A percentile compares a stretch with the other conserved stretches of the same genome.
phyloP scores from a whole-genome alignment of 2,113 vertebrate genomes.

The Dinomys branickii region DNA sequence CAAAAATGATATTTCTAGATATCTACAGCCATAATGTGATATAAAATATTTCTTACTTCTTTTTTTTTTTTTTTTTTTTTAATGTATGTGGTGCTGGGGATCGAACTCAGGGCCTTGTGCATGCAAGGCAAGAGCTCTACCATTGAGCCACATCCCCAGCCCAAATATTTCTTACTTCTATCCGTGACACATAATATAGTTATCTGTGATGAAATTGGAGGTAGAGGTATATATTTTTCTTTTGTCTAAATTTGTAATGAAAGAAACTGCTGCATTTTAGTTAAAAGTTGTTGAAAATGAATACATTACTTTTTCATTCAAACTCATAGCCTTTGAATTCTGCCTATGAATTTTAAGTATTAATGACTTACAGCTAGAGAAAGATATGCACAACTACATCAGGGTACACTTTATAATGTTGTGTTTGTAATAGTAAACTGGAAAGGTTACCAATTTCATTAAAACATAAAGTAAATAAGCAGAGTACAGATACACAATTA shows the following conservation, averaged over 20 bases:
- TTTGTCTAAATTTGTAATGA: not conserved
- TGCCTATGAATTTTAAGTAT: not conserved
- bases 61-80: no score
- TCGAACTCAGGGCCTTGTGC: no score
- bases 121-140: no score
- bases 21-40: not conserved
- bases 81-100: no score
- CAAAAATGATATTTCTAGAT: not conserved
- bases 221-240: not conserved
- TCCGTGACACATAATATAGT: not conserved
- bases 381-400: not conserved
- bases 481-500: not conserved
- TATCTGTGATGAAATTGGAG: not conserved
- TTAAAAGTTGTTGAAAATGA: not conserved
- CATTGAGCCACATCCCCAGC: no score
- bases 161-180: not conserved
- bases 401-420: not conserved
- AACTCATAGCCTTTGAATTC: not conserved
- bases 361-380: not conserved
- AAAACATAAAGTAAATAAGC: constrained; percentile 34
- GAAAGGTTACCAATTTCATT: not conserved
- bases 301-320: not conserved
- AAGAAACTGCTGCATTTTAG: not conserved
- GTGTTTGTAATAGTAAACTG: not conserved
- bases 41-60: not conserved